Evolutionary conservation across 2,888 invertebrate species (phyloP).

Genomic region (Acronicta psi): DNA sequence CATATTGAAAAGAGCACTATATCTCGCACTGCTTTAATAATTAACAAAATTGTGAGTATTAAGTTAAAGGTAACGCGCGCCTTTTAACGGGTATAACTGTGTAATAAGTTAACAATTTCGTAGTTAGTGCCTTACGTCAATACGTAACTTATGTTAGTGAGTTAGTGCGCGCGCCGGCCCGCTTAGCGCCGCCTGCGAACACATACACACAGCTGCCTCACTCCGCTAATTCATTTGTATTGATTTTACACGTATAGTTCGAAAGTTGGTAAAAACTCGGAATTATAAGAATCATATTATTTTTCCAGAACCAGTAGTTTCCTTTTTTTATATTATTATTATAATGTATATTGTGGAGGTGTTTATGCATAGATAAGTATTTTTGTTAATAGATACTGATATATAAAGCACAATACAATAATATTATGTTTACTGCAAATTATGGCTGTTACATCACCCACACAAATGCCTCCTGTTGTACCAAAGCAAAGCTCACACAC

Average conservation of each 20-base stretch:
- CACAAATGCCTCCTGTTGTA: constrained; percentile 66
- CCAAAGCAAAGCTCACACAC: constrained; percentile 71
- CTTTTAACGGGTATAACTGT: constrained; percentile 47
- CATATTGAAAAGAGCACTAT: constrained; percentile 8
- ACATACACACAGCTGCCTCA: constrained; percentile 75
- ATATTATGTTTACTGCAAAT: constrained; percentile 65
- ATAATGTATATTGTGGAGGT: constrained; percentile 24
- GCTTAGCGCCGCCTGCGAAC: constrained; percentile 87
- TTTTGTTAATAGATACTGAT: constrained; percentile 35
- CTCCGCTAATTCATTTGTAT: constrained; percentile 47
- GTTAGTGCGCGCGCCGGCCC: constrained; percentile 75
- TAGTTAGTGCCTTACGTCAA: constrained; percentile 85
- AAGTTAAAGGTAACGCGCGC: constrained; percentile 7
- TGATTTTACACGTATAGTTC: constrained; percentile 36
- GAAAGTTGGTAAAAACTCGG: constrained; percentile 24
- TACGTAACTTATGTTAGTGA: constrained; percentile 81
- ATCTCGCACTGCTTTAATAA: constrained; percentile 1
- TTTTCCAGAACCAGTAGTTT: constrained; percentile 35
- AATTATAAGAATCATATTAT: constrained; percentile 3
- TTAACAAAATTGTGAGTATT: constrained; percentile 1
- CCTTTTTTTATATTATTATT: constrained; percentile 3
- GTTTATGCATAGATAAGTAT: constrained; percentile 16
- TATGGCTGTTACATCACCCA: constrained; percentile 88
- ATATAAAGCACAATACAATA: constrained; percentile 53
- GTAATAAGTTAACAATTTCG: constrained; percentile 85